A percentile compares a stretch with the other conserved stretches of the same genome.
Evolutionary conservation across 92 coral and sea anemone genomes (phyloP).

Genomic region (Zoanthus gigantus): DNA sequence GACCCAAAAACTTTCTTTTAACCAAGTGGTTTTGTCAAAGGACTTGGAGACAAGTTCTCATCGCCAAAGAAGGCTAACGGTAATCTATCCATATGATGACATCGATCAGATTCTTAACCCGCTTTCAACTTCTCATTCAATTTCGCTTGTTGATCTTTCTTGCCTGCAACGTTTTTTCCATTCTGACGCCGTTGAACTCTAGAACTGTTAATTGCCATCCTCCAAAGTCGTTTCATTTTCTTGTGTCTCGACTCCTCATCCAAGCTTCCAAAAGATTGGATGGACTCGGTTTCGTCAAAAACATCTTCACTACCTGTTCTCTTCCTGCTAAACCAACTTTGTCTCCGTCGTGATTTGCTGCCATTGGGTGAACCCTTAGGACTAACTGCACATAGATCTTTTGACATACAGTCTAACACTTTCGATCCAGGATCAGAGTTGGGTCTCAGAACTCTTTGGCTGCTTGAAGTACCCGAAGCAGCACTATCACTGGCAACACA

Average conservation of each 20-base stretch:
- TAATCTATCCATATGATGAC: neutral
- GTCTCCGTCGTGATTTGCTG: constrained; percentile 69
- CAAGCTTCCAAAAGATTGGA: constrained; percentile 41
- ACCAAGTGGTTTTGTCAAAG: neutral
- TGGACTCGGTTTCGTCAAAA: constrained; percentile 61
- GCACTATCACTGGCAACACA: neutral
- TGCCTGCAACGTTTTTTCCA: neutral
- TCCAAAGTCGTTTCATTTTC: constrained; percentile 83
- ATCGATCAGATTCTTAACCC: constrained; percentile 30
- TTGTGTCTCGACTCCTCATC: constrained; percentile 77
- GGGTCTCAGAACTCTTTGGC: constrained; percentile 4
- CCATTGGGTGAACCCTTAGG: constrained; percentile 55
- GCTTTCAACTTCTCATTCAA: constrained; percentile 66
- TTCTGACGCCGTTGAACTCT: constrained; percentile 35
- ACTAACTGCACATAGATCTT: neutral
- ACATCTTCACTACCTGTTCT: constrained; percentile 50
- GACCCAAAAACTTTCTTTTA: neutral
- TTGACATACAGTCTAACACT: neutral
- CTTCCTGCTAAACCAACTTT: constrained; percentile 78
- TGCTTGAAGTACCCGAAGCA: neutral
- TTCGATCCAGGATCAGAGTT: constrained; percentile 20
- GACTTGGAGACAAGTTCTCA: neutral
- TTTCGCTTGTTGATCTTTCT: constrained; percentile 23
- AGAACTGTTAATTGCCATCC: constrained; percentile 76
- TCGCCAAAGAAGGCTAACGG: neutral